A percentile compares a stretch with the other conserved stretches of the same genome.
Evolutionary conservation across 2,888 invertebrate genomes (phyloP).

Genomic region (Tethea ocularis): DNA sequence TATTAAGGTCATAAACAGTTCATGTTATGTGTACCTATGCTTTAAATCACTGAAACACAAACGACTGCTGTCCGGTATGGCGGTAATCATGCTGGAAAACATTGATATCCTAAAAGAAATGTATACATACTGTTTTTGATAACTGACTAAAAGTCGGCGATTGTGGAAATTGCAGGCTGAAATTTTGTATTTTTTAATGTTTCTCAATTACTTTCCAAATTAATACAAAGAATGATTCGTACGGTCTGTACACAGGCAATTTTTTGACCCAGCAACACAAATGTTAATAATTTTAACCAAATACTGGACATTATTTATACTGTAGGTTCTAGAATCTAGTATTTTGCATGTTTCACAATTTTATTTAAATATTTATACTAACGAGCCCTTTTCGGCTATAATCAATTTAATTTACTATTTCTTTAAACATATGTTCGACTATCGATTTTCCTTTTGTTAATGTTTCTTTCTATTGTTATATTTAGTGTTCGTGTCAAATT

Average conservation of each 20-base stretch:
- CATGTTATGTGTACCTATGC: no score
- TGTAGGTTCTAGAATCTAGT: slow-evolving; percentile 7
- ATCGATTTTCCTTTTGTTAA: background rate
- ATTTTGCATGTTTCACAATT: background rate
- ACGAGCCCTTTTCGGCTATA: background rate
- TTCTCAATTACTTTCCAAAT: background rate
- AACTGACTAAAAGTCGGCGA: background rate
- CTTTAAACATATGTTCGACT: background rate
- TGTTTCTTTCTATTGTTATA: background rate
- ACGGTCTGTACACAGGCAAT: background rate
- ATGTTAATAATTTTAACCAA: background rate
- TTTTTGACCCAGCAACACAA: background rate
- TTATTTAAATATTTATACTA: background rate
- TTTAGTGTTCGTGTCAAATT: background rate
- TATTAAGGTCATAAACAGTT: no score
- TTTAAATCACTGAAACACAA: no score
- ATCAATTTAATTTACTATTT: background rate
- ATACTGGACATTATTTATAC: background rate
- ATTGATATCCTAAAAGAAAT: background rate
- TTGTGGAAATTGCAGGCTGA: background rate
- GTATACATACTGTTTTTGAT: background rate
- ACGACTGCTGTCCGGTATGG: background rate
- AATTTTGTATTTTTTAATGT: background rate
- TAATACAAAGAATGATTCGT: background rate
- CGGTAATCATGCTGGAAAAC: background rate